Evolutionary conservation across 1,140 invertebrate species (phyloP), one percentile per base, ranked within the genome.

Genomic region (Cydia pomonella): DNA sequence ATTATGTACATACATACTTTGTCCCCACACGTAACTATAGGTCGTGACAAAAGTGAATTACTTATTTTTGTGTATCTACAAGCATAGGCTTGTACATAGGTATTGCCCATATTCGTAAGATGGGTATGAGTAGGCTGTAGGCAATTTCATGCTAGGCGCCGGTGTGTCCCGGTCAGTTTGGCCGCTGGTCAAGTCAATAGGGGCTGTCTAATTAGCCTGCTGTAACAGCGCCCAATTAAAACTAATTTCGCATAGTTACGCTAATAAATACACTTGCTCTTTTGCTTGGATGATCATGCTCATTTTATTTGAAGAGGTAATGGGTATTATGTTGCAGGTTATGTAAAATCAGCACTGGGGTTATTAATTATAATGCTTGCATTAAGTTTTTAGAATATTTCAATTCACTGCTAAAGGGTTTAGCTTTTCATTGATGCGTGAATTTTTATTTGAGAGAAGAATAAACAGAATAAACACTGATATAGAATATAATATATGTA

Each of bases 191-290:
- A 75, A 87, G 82, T 88, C 88, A 87, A 89, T 88, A 86, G 76
- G 72, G 71, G 77, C 66, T 77, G 84, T 84, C 84, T 90, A 91
- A 91, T 91, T 91, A 91, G 86, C 77, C 82, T 80, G 80, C 77
- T 77, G 76, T 82, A 79, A 85, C 84, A 82, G 79, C 76, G 79
- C 83, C 89, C 90, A 91, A 92, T 92, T 92, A 92, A 84, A 75
- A 80, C 82, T 82, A 81, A 87, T 87, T 87, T 85, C 82, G 78
- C 86, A 85, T 88, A 87, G 83, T 89, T 84, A 83, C 80, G 75
- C 76, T 79, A 83, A 80, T 82, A 77, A 78, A 76, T 66, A 71
- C 23, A 73, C 64, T 77, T 59, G 53, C 74, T 79, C 76, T 80
- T 78, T 80, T 77, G 53, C 53, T 23, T 59, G 29, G 12, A 33